A percentile compares a stretch with the other conserved stretches of the same genome.
Evolutionary conservation across 2,113 vertebrate genomes (phyloP).

Genomic region (Malaclemys terrapin): DNA sequence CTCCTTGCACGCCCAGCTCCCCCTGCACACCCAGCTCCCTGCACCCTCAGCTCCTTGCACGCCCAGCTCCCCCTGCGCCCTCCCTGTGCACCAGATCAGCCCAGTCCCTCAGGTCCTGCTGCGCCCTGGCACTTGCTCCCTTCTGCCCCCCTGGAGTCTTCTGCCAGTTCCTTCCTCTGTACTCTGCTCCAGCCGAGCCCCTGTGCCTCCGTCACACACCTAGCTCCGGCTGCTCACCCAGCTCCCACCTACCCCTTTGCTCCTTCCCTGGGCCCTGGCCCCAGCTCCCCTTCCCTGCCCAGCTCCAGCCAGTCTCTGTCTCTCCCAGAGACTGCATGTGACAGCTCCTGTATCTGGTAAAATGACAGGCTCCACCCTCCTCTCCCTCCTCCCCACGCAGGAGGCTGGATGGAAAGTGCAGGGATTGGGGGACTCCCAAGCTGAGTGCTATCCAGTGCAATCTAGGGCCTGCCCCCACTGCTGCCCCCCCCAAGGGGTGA

Average conservation of each 20-base stretch:
- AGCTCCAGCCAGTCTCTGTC: background rate
- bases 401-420: background rate
- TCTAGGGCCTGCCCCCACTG: background rate
- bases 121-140: background rate
- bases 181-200: background rate
- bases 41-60: background rate
- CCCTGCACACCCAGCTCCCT: background rate
- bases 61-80: background rate
- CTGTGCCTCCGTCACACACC: background rate
- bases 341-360: background rate
- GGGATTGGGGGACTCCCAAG: background rate
- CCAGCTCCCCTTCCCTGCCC: background rate
- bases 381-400: background rate
- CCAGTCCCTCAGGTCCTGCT: background rate
- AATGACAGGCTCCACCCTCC: conserved; percentile 42
- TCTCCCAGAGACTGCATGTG: background rate
- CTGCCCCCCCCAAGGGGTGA: background rate
- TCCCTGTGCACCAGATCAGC: background rate
- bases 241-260: background rate
- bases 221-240: background rate
- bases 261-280: background rate
- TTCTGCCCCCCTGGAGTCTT: too few species aligned
- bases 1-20: background rate
- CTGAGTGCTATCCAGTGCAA: background rate
- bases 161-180: too few species aligned